Conservation (phyloP, 2,797 vertebrate genomes). For the Acrossocheilus wenchowensis region DNA sequence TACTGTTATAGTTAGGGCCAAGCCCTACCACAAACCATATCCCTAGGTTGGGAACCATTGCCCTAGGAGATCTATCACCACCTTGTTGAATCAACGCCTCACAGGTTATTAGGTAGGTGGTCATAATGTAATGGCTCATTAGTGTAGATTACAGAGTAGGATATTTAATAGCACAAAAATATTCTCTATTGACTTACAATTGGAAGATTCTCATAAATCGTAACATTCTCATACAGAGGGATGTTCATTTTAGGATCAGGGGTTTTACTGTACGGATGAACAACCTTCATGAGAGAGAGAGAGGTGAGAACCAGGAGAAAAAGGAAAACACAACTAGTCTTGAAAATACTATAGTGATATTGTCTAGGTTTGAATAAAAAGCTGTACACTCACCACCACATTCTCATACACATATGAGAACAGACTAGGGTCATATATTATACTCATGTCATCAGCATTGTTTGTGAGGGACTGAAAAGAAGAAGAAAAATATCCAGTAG, state of each 20-base stretch:
- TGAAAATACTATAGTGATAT: background rate
- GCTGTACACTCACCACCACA: background rate
- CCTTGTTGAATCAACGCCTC: too few relatives aligned
- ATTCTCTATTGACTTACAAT: background rate
- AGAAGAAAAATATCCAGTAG: background rate
- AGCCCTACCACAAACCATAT: too few relatives aligned
- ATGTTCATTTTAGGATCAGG: background rate
- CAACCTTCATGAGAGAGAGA: background rate
- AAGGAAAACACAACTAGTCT: background rate
- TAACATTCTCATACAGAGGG: background rate
- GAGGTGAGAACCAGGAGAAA: background rate
- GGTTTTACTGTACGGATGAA: background rate
- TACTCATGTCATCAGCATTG: background rate
- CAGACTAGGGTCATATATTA: background rate
- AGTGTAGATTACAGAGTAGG: background rate
- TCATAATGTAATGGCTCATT: too few relatives aligned
- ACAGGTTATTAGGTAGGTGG: too few relatives aligned
- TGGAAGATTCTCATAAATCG: background rate
- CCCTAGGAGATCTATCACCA: too few relatives aligned
- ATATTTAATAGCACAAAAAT: background rate
- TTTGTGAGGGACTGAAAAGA: background rate
- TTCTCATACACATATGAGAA: conserved; percentile 2
- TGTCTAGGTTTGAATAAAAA: background rate
- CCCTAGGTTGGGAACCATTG: too few relatives aligned
- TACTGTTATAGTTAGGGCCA: too few relatives aligned